Percentiles rank a stretch among this genome's conserved stretches.
These are phyloP conservation scores for Lasioglossum marginatum DNA, from an alignment of 2,888 invertebrate genomes.

Conservation along the genomic window DNA sequence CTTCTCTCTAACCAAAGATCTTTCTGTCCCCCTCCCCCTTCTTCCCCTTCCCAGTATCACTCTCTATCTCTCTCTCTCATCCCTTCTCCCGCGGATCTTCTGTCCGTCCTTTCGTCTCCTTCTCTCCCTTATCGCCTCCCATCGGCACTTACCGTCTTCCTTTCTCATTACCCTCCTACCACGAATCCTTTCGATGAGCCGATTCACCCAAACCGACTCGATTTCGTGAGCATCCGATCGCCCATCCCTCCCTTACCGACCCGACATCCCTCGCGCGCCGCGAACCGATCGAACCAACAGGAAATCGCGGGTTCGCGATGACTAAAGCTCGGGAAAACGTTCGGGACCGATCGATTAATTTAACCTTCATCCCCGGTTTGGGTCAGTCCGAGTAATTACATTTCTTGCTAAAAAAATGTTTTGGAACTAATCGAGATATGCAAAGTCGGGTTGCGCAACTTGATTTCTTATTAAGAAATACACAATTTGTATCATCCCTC, in stretches of 20 bases:
- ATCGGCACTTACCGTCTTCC: constrained; percentile 60
- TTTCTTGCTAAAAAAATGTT: neutral
- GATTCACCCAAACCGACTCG: constrained; percentile 58
- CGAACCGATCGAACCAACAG: constrained; percentile 9
- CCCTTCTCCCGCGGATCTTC: constrained; percentile 41
- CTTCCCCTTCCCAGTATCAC: constrained; percentile 43
- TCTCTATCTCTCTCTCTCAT: constrained; percentile 22
- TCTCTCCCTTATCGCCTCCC: constrained; percentile 50
- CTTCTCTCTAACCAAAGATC: constrained; percentile 79
- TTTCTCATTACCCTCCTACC: constrained; percentile 60
- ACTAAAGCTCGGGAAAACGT: neutral
- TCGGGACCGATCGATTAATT: neutral
- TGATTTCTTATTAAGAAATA: no score
- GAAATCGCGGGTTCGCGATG: constrained; percentile 19
- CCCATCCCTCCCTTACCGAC: neutral
- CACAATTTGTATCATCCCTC: no score
- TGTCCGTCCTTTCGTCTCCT: constrained; percentile 38
- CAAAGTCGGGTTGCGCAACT: no score
- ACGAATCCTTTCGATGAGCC: constrained; percentile 39
- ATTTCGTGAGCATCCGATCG: constrained; percentile 61
- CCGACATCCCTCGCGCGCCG: neutral
- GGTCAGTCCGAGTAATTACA: neutral
- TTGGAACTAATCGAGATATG: neutral
- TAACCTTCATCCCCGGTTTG: neutral
- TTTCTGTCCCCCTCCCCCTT: constrained; percentile 61